A percentile compares a stretch with the other conserved stretches of the same genome.
Conservation (phyloP, 2,888 invertebrate species). For the Cabera pusaria region DNA sequence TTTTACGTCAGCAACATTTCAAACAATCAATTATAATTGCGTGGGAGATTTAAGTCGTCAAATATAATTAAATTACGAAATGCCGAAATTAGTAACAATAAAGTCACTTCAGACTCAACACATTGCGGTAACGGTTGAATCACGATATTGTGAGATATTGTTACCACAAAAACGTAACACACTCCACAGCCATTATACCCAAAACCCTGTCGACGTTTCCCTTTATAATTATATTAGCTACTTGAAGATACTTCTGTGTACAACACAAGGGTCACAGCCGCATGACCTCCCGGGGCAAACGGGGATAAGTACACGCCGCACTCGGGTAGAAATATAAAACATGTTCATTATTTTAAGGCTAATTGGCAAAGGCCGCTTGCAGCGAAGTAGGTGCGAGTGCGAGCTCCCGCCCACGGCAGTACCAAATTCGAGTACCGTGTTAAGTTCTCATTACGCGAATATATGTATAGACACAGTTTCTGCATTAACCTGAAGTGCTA, state of each 20-base stretch:
- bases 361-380: constrained; percentile 81
- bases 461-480: constrained; percentile 73
- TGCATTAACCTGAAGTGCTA: constrained; percentile 75
- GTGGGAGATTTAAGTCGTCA: too few species aligned
- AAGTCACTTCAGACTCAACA: constrained; percentile 1
- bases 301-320: constrained; percentile 77
- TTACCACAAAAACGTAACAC: constrained; percentile 47
- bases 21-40: too few species aligned
- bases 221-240: constrained; percentile 56
- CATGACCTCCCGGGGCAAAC: constrained; percentile 79
- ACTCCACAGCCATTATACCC: constrained; percentile 41
- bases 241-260: constrained; percentile 62
- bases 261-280: constrained; percentile 59
- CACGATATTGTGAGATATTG: constrained; percentile 44
- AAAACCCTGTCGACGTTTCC: constrained; percentile 54
- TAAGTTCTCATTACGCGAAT: constrained; percentile 70
- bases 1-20: too few species aligned
- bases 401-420: constrained; percentile 74
- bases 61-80: too few species aligned
- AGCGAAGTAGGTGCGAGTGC: constrained; percentile 71
- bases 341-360: constrained; percentile 84
- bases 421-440: constrained; percentile 68
- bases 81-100: constrained; percentile 6
- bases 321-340: constrained; percentile 81
- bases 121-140: constrained; percentile 35